Evolutionary conservation across 1,140 invertebrate genomes (phyloP).

Genomic region (Ericerus pela): DNA sequence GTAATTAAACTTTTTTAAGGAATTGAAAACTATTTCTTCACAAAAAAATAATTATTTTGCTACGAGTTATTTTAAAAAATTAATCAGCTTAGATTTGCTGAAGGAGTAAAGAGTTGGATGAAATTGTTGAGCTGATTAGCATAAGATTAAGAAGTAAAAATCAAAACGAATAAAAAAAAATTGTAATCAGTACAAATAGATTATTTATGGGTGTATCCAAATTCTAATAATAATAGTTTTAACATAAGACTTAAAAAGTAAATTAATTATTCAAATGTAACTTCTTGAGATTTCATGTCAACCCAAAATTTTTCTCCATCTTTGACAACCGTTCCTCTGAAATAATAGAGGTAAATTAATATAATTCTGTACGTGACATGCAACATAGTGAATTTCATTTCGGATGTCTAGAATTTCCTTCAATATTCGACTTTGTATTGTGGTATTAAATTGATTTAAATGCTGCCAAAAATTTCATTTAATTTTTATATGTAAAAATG

Average conservation of each 20-base stretch:
- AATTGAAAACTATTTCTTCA: background rate
- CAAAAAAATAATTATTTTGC: background rate
- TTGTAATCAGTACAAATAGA: background rate
- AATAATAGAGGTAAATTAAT: too few species aligned
- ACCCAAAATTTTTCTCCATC: background rate
- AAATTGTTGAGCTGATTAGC: background rate
- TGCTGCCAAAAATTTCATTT: too few species aligned
- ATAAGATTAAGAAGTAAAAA: background rate
- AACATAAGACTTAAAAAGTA: too few species aligned
- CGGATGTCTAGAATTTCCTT: too few species aligned
- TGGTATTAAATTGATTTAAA: too few species aligned
- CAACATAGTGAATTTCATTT: too few species aligned
- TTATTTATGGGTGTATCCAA: too few species aligned
- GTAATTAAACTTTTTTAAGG: background rate
- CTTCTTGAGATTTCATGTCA: background rate
- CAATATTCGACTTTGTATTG: too few species aligned
- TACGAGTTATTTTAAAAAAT: background rate
- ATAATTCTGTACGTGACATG: too few species aligned
- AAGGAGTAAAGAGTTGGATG: background rate
- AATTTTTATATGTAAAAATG: too few species aligned
- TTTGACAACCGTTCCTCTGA: conserved; percentile 1
- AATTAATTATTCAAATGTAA: background rate
- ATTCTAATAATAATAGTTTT: too few species aligned
- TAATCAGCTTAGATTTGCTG: background rate
- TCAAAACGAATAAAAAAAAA: background rate